phyloP scores from a whole-genome alignment of 2,113 vertebrate genomes.

The Herpailurus yagouaroundi region DNA sequence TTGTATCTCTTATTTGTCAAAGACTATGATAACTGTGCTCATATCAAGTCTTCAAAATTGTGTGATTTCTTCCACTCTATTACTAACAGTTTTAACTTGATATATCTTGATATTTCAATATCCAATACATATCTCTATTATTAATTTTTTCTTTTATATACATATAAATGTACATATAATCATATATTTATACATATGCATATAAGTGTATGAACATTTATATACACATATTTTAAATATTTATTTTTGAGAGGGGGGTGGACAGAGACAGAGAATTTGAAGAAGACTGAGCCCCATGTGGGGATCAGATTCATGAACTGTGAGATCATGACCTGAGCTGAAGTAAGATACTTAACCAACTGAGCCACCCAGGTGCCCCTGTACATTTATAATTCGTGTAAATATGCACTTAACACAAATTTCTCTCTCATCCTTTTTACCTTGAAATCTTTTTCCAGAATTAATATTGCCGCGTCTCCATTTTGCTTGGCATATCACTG shows the following conservation, averaged over 20 bases:
- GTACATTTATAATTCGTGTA: background rate
- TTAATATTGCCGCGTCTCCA: background rate
- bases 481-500: background rate
- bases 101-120: background rate
- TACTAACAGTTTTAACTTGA: background rate
- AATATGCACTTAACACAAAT: background rate
- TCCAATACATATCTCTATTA: background rate
- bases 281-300: too few relatives aligned
- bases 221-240: too few relatives aligned
- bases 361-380: too few relatives aligned
- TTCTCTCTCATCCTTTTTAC: background rate
- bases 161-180: background rate
- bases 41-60: background rate
- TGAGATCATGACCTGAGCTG: too few relatives aligned
- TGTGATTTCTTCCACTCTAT: background rate
- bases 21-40: background rate
- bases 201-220: background rate
- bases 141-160: background rate
- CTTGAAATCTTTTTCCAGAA: background rate
- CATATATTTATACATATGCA: background rate
- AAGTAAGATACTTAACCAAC: too few relatives aligned
- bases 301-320: too few relatives aligned
- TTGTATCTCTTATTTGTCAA: background rate
- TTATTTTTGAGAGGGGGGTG: too few relatives aligned
- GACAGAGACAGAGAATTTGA: too few relatives aligned